Conservation (phyloP, 2,113 vertebrate species). For the Onychostoma macrolepis region DNA sequence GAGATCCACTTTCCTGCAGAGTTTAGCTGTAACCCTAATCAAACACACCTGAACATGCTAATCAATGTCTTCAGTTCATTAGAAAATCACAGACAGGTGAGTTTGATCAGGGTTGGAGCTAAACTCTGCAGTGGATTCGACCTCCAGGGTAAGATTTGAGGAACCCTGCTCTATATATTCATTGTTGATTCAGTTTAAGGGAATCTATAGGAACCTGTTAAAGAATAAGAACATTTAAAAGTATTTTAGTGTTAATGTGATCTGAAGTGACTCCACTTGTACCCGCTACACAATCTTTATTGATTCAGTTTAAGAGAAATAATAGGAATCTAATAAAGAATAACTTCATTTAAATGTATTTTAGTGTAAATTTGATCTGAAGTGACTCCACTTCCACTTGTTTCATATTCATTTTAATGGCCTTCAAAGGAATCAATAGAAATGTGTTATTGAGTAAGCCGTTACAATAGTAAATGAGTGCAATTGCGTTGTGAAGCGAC, state of each 20-base stretch:
- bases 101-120: too few relatives aligned
- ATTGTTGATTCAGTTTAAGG: neutral
- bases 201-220: neutral
- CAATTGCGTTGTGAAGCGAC: neutral
- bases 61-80: too few relatives aligned
- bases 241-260: neutral
- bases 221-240: neutral
- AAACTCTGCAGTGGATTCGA: too few relatives aligned
- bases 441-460: neutral
- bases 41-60: too few relatives aligned
- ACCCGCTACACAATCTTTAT: too few relatives aligned
- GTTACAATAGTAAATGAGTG: neutral
- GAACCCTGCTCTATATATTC: neutral
- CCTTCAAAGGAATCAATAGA: neutral
- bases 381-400: neutral
- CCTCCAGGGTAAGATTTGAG: too few relatives aligned
- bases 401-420: neutral
- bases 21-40: too few relatives aligned
- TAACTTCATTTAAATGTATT: neutral
- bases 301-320: neutral
- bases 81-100: too few relatives aligned
- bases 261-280: too few relatives aligned
- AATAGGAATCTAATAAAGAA: neutral
- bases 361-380: neutral
- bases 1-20: too few relatives aligned